Evolutionary conservation across 2,888 invertebrate species (phyloP).

Genomic region (Hymenopus coronatus): DNA sequence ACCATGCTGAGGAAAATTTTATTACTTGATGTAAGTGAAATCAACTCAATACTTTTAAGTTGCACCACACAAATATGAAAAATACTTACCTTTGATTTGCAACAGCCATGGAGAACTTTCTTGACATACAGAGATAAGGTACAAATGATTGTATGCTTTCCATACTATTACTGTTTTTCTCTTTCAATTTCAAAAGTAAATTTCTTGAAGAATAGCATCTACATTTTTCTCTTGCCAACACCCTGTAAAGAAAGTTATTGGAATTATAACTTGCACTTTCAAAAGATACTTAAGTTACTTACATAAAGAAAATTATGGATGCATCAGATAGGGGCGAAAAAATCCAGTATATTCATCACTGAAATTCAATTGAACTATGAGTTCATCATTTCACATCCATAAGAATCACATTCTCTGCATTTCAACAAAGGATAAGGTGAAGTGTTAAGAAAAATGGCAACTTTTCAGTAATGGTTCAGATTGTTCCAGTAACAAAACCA

Average conservation of each 20-base stretch:
- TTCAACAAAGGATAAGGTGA: too few relatives aligned
- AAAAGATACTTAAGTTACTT: neutral
- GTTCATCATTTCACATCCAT: slow-evolving; percentile 40
- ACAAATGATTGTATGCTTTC: neutral
- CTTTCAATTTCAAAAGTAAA: too few relatives aligned
- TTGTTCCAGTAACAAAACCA: too few relatives aligned
- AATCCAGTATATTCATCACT: slow-evolving; percentile 41
- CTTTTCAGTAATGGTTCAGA: too few relatives aligned
- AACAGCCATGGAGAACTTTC: too few relatives aligned
- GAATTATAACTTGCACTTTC: neutral
- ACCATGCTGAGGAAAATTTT: too few relatives aligned
- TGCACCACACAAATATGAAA: neutral
- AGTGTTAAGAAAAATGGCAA: too few relatives aligned
- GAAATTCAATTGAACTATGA: slow-evolving; percentile 46
- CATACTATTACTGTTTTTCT: neutral
- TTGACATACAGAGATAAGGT: too few relatives aligned
- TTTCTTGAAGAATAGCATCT: neutral
- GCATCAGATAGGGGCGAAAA: slow-evolving; percentile 46
- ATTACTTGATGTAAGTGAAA: too few relatives aligned
- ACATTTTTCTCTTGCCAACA: neutral
- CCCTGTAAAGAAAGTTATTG: neutral
- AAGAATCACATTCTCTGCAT: too few relatives aligned
- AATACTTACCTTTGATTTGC: too few relatives aligned
- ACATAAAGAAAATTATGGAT: neutral
- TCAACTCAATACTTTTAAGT: neutral